phyloP scores from a whole-genome alignment of 1,140 invertebrate species.

The Trichonephila inaurata region DNA sequence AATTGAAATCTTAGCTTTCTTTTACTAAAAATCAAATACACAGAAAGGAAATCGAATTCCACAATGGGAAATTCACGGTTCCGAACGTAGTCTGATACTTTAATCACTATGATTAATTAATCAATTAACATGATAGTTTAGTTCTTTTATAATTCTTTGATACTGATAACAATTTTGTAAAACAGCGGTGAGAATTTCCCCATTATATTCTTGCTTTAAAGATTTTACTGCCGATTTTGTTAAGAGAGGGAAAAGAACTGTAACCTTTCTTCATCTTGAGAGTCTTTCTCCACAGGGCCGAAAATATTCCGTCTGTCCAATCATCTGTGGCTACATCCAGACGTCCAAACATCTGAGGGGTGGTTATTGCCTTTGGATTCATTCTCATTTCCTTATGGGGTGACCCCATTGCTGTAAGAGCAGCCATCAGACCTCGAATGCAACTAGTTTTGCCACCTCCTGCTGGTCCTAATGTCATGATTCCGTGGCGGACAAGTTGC shows the following conservation, averaged over 20 bases:
- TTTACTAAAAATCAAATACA: no score
- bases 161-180: no score
- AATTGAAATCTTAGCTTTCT: no score
- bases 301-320: conserved; percentile 99
- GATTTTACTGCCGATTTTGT: no score
- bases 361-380: conserved; percentile 99
- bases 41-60: no score
- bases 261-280: conserved; percentile 91
- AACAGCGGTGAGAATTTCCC: no score
- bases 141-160: no score
- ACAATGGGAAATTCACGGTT: no score
- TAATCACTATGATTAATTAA: no score
- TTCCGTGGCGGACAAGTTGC: conserved; percentile 96
- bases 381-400: conserved; percentile 97
- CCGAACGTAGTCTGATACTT: no score
- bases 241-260: not conserved
- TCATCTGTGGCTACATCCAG: conserved; percentile 98
- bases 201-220: no score
- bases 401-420: conserved; percentile 91
- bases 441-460: conserved; percentile 98
- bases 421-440: conserved; percentile 96
- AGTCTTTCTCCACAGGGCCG: conserved; percentile 96
- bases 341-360: conserved; percentile 97
- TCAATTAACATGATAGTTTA: no score
- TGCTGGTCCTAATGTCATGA: conserved; percentile 96